phyloP scores from a whole-genome alignment of 2,113 vertebrate genomes.

The Donacobius atricapilla region DNA sequence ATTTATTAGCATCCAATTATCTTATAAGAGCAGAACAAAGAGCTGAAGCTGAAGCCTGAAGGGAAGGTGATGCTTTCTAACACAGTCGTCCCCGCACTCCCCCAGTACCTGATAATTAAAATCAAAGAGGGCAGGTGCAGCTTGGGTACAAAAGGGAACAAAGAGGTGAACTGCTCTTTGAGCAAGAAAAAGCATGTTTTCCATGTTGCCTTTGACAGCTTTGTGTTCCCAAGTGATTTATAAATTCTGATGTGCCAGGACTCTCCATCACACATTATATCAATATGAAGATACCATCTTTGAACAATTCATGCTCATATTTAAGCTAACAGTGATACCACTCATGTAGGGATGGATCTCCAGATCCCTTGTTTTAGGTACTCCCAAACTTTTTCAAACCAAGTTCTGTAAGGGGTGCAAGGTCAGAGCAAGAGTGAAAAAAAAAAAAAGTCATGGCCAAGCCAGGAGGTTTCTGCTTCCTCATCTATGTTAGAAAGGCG shows the following conservation, averaged over 20 bases:
- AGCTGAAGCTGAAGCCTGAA: neutral
- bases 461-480: neutral
- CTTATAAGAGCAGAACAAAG: slow-evolving; percentile 20
- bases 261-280: neutral
- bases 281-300: neutral
- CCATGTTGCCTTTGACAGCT: neutral
- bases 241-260: neutral
- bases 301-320: neutral
- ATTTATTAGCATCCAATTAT: slow-evolving; percentile 40
- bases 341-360: neutral
- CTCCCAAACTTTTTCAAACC: neutral
- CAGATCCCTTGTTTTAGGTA: neutral
- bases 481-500: neutral
- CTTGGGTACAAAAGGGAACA: slow-evolving; percentile 6
- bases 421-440: neutral
- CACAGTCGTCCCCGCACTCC: fast-evolving
- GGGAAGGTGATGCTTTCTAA: slow-evolving; percentile 32
- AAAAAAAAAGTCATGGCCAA: neutral
- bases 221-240: neutral
- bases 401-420: neutral
- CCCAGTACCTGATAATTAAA: slow-evolving; percentile 16
- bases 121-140: slow-evolving; percentile 48
- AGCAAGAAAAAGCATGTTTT: neutral
- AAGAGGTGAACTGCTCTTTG: slow-evolving; percentile 14
- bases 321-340: neutral